Evolutionary conservation across 2,888 invertebrate genomes (phyloP).

Genomic region (Orthosia incerta): DNA sequence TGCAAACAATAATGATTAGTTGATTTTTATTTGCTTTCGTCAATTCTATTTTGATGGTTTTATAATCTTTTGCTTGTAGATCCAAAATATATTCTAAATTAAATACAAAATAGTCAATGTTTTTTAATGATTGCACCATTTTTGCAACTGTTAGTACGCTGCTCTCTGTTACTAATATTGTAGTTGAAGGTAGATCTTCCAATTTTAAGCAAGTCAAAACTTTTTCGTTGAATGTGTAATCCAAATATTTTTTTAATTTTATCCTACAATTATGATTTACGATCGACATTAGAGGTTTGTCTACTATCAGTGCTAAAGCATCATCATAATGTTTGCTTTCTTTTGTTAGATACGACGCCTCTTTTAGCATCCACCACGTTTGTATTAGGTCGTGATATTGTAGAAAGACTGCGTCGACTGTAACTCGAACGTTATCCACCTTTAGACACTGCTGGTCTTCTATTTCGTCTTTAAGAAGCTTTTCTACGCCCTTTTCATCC

Average conservation of each 20-base stretch:
- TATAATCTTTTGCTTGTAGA: too few relatives aligned
- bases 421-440: too few relatives aligned
- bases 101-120: constrained; percentile 13
- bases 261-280: constrained; percentile 9
- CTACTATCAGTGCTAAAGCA: constrained; percentile 33
- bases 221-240: constrained; percentile 21
- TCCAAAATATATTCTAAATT: constrained; percentile 44
- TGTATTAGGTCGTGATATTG: too few relatives aligned
- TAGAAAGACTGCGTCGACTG: too few relatives aligned
- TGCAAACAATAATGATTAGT: too few relatives aligned
- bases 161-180: constrained; percentile 32
- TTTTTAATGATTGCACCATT: constrained; percentile 42
- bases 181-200: constrained; percentile 4
- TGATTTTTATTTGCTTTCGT: too few relatives aligned
- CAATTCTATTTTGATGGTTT: too few relatives aligned
- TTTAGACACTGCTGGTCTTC: constrained; percentile 7
- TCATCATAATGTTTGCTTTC: constrained; percentile 27
- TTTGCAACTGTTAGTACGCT: constrained; percentile 40
- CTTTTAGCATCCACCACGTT: constrained; percentile 40
- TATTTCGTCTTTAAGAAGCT: constrained; percentile 40
- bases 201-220: constrained; percentile 2
- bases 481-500: constrained; percentile 32
- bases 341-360: constrained; percentile 43
- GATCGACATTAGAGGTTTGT: constrained; percentile 34
- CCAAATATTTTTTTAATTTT: constrained; percentile 24